These are phyloP conservation scores for Podarcis muralis DNA, from an alignment of 2,113 vertebrate genomes.

Conservation along the genomic window DNA sequence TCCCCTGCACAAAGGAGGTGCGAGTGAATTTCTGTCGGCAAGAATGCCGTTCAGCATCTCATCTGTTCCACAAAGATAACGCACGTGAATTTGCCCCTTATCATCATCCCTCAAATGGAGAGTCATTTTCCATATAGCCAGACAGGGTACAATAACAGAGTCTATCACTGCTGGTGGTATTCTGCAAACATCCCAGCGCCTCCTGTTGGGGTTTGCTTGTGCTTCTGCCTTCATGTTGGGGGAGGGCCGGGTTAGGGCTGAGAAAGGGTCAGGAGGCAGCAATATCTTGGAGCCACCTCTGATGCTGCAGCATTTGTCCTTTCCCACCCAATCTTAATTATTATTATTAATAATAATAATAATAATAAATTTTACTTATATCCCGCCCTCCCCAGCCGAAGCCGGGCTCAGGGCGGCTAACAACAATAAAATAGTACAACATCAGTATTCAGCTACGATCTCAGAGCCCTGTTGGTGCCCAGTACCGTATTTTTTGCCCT, in stretches of 20 bases:
- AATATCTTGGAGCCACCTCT: background rate
- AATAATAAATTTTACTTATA: no score
- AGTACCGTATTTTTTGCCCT: no score
- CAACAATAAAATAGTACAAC: no score
- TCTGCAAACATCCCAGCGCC: background rate
- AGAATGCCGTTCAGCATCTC: background rate
- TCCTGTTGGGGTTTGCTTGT: no score
- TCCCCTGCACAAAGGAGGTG: background rate
- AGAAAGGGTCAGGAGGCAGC: background rate
- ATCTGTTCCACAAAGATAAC: slow-evolving; percentile 9
- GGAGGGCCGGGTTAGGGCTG: background rate
- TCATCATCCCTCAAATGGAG: background rate
- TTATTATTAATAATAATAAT: no score
- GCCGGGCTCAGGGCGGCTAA: no score
- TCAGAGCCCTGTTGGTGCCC: background rate
- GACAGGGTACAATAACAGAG: background rate
- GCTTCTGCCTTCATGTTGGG: background rate
- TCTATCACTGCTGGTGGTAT: background rate
- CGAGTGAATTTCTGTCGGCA: background rate
- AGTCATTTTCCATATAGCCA: background rate
- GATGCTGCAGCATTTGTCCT: background rate
- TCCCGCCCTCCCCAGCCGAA: no score
- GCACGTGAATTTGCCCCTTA: background rate
- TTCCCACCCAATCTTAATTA: background rate
- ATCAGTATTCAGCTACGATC: background rate